Base-by-base conservation (phyloP, 2,113 vertebrate genomes). In the Oncorhynchus mykiss region DNA sequence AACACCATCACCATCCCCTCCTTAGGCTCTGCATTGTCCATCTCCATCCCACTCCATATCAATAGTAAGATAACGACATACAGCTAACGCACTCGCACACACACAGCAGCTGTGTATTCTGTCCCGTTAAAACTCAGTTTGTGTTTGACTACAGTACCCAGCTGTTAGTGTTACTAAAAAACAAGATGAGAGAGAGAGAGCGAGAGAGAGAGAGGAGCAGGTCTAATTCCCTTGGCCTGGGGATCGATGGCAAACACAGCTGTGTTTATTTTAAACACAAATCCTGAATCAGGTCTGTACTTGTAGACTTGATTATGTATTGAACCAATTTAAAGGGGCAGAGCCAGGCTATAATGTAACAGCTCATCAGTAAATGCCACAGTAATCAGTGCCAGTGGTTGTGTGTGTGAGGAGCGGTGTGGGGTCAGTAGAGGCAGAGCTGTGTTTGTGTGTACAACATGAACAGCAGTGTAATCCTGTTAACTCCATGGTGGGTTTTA, bases 321-420 rank as follows among this genome's bases (percentile, higher is more conserved):
- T 77, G 81, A 78, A 29, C 49, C 31, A 31, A 62, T 22, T 62
- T 62, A 62, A 22, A 62, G 59, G 59, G 9, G 59, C 59, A 62
- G 59, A 72, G 34, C 75, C 34, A 57, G 22, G 31, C 34, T 81
- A 66, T 71, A 81, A 77, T 68, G 39, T 31, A 76, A 68, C 70
- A 76, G 71, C 48, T 34, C 66, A 79, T 74, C 84, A 80, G 65
- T 64, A 81, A 90, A 87, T 87, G 72, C 73, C 84, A 74, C 73
- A 39, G 29, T 78, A 85, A 83, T 90, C 84, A 89, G 79, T 13
- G 27, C 12, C 69, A 73, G 71, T 71, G 57, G 71, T 81, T 79
- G 80, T 80, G 78, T 81, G 78, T 72, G 39, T 77, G 16, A 49
- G 77, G 74, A 82, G 76, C 79, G 65, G 71, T 68, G 77, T 48